Evolutionary conservation across 2,797 vertebrate genomes (phyloP).

Genomic region (Gymnopithys bicolor): DNA sequence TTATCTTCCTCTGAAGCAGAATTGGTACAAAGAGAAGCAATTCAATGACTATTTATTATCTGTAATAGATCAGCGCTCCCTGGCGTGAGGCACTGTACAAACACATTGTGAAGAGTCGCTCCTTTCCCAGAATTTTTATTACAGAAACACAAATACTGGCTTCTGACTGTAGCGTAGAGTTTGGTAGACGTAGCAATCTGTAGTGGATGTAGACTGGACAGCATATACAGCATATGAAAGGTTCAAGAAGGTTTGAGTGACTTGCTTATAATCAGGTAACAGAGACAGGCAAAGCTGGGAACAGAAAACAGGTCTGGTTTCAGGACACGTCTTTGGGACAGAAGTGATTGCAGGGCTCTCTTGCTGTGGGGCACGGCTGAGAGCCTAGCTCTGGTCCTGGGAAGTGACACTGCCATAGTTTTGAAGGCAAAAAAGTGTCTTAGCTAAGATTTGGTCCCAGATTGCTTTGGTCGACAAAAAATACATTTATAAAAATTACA

Average conservation of each 20-base stretch:
- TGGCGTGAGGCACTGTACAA: background rate
- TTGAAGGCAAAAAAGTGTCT: background rate
- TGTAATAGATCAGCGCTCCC: conserved; percentile 11
- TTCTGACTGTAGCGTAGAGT: background rate
- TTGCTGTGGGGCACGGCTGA: background rate
- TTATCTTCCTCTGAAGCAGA: conserved; percentile 19
- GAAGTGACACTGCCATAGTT: background rate
- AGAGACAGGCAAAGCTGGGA: background rate
- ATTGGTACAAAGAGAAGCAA: conserved; percentile 7
- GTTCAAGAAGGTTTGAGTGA: background rate
- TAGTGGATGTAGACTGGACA: background rate
- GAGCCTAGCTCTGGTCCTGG: background rate
- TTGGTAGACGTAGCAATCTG: conserved; percentile 26
- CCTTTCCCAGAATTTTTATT: conserved; percentile 42
- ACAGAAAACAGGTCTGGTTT: background rate
- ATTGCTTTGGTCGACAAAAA: conserved; percentile 17
- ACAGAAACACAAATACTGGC: background rate
- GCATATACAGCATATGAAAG: background rate
- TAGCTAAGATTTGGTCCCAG: background rate
- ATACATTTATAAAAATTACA: background rate
- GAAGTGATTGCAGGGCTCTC: background rate
- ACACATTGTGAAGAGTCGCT: background rate
- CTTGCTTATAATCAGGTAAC: background rate
- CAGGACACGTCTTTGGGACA: background rate
- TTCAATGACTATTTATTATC: conserved; percentile 6